Percentiles rank a stretch among this genome's conserved stretches.
Conservation (phyloP, 2,797 vertebrate species). For the Cuniculus paca region DNA sequence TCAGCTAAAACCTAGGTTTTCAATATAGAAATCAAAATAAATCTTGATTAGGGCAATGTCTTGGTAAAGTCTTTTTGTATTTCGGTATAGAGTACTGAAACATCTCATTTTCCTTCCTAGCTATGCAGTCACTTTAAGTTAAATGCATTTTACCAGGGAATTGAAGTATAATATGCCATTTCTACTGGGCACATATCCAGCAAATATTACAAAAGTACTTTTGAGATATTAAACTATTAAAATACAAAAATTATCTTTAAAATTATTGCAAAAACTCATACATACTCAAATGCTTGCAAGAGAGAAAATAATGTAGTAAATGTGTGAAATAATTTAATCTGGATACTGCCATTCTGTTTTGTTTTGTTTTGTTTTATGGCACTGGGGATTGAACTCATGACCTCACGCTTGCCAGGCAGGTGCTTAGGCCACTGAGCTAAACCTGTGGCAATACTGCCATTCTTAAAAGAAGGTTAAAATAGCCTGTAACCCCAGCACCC, state of each 20-base stretch:
- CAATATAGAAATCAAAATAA: slow-evolving; percentile 11
- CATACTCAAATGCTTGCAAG: neutral
- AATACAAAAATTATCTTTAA: slow-evolving; percentile 3
- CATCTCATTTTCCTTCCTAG: neutral
- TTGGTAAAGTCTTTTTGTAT: slow-evolving; percentile 21
- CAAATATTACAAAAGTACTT: neutral
- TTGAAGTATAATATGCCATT: neutral
- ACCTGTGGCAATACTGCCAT: neutral
- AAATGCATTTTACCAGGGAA: slow-evolving; percentile 23
- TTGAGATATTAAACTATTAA: slow-evolving; percentile 18
- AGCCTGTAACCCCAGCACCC: neutral
- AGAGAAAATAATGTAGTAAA: slow-evolving; percentile 12
- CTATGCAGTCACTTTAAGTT: neutral
- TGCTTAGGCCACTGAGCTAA: too few relatives aligned
- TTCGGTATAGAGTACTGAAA: neutral
- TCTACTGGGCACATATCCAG: neutral
- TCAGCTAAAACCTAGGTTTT: slow-evolving; percentile 32
- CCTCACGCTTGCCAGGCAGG: too few relatives aligned
- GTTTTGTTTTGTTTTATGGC: too few relatives aligned
- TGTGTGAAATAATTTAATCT: neutral
- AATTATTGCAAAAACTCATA: slow-evolving; percentile 11
- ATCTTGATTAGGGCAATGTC: neutral
- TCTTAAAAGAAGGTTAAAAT: slow-evolving; percentile 32
- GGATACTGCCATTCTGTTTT: neutral
- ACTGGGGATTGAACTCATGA: too few relatives aligned